phyloP scores from a whole-genome alignment of 2,888 invertebrate genomes.

The Anthrax anthrax region DNA sequence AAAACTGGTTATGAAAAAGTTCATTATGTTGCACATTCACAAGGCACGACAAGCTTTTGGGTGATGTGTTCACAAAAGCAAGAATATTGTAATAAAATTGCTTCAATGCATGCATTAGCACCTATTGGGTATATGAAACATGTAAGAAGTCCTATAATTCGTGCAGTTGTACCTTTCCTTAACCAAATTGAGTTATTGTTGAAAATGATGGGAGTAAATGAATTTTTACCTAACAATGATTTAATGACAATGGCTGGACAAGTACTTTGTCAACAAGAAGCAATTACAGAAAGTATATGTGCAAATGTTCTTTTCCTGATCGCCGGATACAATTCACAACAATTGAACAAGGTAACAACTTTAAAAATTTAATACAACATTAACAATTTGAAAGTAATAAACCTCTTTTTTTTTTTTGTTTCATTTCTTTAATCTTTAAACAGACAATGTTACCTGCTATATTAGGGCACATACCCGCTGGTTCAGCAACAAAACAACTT shows the following conservation, averaged over 20 bases:
- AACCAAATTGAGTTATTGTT: conserved; percentile 6
- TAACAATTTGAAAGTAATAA: background rate
- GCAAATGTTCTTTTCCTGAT: conserved; percentile 44
- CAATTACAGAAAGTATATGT: conserved; percentile 40
- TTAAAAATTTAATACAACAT: background rate
- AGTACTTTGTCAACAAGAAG: conserved; percentile 35
- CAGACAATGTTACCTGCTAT: conserved; percentile 42
- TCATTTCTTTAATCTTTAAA: too few species aligned
- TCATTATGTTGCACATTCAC: conserved; percentile 41
- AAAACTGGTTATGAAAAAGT: conserved; percentile 30
- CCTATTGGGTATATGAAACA: conserved; percentile 42
- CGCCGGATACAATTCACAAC: conserved; percentile 42
- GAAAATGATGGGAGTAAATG: conserved; percentile 22
- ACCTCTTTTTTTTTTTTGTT: conserved; percentile 6
- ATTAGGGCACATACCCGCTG: conserved; percentile 39
- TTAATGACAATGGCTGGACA: conserved; percentile 36
- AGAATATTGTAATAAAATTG: conserved; percentile 40
- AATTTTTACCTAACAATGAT: conserved; percentile 42
- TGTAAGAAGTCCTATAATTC: conserved; percentile 34
- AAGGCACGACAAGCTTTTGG: conserved; percentile 36
- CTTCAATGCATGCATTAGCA: conserved; percentile 39
- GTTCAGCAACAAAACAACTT: conserved; percentile 40
- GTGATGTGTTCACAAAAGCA: conserved; percentile 39
- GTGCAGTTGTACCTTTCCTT: conserved; percentile 39
- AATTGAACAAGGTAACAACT: conserved; percentile 40